Evolutionary conservation across 2,888 invertebrate species (phyloP), one percentile per base, ranked within the genome.

Genomic region (Pollenia griseotomentosa): DNA sequence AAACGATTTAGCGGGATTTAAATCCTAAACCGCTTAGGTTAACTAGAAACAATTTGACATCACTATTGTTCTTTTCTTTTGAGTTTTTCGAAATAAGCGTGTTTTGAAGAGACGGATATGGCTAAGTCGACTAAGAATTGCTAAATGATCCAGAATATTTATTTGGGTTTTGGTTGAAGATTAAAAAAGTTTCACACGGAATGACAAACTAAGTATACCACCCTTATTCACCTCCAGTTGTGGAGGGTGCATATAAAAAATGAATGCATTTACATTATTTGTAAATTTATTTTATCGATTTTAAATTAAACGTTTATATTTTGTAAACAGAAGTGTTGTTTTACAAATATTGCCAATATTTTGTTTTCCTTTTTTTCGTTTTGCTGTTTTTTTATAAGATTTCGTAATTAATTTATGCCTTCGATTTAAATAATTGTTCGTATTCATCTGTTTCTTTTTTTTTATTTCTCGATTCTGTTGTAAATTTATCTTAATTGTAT

Each of bases 401-500:
- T 66, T 33, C 12, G 33, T 48, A 57, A 66, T 46, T 44, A 55
- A 77, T 66, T 77, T 57, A 57, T 78, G 55, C 33, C 66, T 55
- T 66, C 40, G 68, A 46, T 70, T 63, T 70, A 11, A n/a, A 55
- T 53, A 46, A 77, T 65, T 78, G 16, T 68, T 66, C 75, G 61
- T 78, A 14, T 68, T 66, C 75, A 68, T 75, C 77, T 83, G 65
- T 59, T 78, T 82, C 9, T 53, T 55, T 1, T 19, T 19, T 74
- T 61, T 48, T n/a, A 46, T 55, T 71, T 46, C 16, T 46, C 6
- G 44, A 48, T 66, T n/a, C 23, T 66, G 71, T 61, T 66, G 44
- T 66, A 71, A 71, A 73, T 51, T 83, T 83, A 83, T 83, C 83
- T 78, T 73, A 84, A 84, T 84, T 79, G 84, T 48, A 23, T 55